Evolutionary conservation across 1,140 invertebrate species (phyloP).

Genomic region (Neodiprion lecontei): DNA sequence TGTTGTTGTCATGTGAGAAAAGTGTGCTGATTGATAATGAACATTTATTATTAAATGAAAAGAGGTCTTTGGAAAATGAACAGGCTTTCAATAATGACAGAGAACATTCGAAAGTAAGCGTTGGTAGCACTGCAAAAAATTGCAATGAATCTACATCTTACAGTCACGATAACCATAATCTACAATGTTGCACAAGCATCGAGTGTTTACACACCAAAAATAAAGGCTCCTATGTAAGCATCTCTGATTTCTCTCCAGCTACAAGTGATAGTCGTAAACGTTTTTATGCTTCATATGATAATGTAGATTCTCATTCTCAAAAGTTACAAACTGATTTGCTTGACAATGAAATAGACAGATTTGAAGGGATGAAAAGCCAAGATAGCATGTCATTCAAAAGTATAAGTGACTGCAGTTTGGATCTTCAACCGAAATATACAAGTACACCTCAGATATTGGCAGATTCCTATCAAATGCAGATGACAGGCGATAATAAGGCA

Average conservation of each 20-base stretch:
- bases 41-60: no score
- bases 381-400: constrained; percentile 5
- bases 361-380: neutral
- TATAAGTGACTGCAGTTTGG: neutral
- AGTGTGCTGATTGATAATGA: neutral
- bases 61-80: neutral
- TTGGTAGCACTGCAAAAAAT: neutral
- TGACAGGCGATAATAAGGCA: no score
- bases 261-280: neutral
- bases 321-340: neutral
- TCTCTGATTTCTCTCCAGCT: neutral
- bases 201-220: neutral
- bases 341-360: neutral
- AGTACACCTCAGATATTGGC: constrained; percentile 32
- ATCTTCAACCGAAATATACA: constrained; percentile 29
- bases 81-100: neutral
- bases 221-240: neutral
- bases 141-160: neutral
- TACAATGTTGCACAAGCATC: neutral
- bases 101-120: neutral
- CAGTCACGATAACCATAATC: neutral
- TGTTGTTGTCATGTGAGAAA: neutral
- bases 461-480: constrained; percentile 1
- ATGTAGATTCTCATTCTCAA: neutral
- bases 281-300: neutral